Evolutionary conservation across 2,888 invertebrate species (phyloP), one percentile per base, ranked within the genome.

Genomic region (Cephus spinipes): DNA sequence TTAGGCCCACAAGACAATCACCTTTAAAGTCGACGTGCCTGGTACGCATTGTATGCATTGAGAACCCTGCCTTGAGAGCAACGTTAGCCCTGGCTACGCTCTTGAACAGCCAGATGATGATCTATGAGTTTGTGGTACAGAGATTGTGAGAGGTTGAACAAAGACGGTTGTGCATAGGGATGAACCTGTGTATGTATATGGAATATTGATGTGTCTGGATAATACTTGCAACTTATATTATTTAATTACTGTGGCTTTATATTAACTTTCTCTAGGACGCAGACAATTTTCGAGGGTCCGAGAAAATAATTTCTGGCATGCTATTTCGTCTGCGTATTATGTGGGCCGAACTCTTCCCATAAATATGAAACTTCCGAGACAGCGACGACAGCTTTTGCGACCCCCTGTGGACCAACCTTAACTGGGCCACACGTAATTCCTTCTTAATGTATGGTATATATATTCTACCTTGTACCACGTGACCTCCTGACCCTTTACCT

Each of bases 51-150:
- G 55, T 55, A 23, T 55, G 55, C 55, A 55, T 55, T 55, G 55
- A 55, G 55, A 55, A 55, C 55, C 55, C 55, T 55, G 23, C 55
- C 55, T 23, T 55, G 55, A 55, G 55, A 55, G 55, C 55, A 55
- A 55, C 23, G 23, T 55, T 55, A 55, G 55, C 55, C 55, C 55
- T 55, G 55, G 55, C 55, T 55, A 15, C 23, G 55, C 55, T 55
- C 55, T 55, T 55, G 55, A 55, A 55, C 55, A 73, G 69, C 76
- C 36, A 80, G 78, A 79, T 79, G 81, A 80, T 81, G 79, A 81
- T 81, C 80, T 81, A 77, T 79, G 78, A 77, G 79, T 79, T 79
- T 69, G 78, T 77, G 68, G 77, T 31, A 23, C 40, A 23, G 74
- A 79, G 77, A 81, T 81, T 81, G 75, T 68, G 69, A 75, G 74